These are phyloP conservation scores for Eupithecia subumbrata DNA, from an alignment of 2,888 invertebrate species.

Conservation along the genomic window DNA sequence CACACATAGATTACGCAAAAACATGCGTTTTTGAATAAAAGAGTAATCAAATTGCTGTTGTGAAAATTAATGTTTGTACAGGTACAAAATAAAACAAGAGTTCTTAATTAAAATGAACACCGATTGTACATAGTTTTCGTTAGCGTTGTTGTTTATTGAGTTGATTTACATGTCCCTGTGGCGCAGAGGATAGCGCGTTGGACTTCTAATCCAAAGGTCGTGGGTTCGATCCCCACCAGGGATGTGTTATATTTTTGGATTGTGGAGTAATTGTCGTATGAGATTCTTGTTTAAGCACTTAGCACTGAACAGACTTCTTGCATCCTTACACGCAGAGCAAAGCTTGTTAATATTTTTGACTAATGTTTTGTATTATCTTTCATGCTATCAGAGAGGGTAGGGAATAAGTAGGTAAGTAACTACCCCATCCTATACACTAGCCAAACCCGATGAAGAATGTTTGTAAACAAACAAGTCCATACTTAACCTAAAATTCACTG, in stretches of 20 bases:
- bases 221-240: constrained; percentile 91
- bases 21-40: not conserved
- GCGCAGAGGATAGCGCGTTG: constrained; percentile 91
- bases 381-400: constrained; percentile 10
- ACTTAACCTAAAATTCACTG: no score
- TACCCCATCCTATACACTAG: no score
- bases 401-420: not conserved
- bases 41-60: not conserved
- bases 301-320: not conserved
- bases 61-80: not conserved
- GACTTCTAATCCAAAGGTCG: constrained; percentile 92
- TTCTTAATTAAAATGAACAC: not conserved
- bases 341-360: not conserved
- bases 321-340: not conserved
- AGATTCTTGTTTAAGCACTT: not conserved
- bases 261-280: not conserved
- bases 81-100: not conserved
- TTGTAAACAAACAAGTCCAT: no score
- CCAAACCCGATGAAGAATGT: no score
- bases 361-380: not conserved
- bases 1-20: not conserved
- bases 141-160: constrained; percentile 23
- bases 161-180: constrained; percentile 82
- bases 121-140: not conserved
- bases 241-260: constrained; percentile 34